Evolutionary conservation across 2,797 vertebrate genomes (phyloP).

Genomic region (Apodemus agrarius): DNA sequence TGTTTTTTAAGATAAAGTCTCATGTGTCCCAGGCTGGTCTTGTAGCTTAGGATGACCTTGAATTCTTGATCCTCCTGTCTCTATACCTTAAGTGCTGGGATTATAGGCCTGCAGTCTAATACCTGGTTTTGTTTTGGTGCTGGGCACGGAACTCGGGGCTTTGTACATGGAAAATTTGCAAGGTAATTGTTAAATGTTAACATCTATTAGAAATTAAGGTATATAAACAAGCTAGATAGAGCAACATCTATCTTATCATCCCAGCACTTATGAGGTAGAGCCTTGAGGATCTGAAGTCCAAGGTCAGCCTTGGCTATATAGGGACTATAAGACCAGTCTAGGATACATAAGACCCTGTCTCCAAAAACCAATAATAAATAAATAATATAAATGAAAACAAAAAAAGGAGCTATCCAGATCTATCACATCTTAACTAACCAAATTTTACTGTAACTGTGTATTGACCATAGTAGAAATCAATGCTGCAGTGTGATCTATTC

Average conservation of each 20-base stretch:
- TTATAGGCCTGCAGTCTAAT: neutral
- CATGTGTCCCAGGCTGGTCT: neutral
- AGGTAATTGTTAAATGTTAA: neutral
- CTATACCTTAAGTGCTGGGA: neutral
- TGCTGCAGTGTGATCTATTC: neutral
- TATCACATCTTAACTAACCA: neutral
- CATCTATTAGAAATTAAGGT: conserved; percentile 30
- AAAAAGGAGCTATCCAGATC: neutral
- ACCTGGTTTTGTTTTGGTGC: neutral
- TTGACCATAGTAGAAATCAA: neutral
- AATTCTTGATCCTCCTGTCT: neutral
- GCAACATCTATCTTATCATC: neutral
- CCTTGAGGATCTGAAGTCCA: neutral
- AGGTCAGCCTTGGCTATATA: neutral
- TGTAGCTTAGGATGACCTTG: neutral
- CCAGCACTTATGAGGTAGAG: neutral
- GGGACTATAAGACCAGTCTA: neutral
- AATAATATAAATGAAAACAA: conserved; percentile 8
- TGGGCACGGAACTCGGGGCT: neutral
- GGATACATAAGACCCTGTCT: neutral
- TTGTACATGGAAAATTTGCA: neutral
- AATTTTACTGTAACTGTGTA: neutral
- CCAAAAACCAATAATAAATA: neutral
- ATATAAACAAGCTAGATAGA: neutral
- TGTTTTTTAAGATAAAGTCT: neutral